Evolutionary conservation across 1,140 invertebrate species (phyloP).

Genomic region (Sminthurinus signatus): DNA sequence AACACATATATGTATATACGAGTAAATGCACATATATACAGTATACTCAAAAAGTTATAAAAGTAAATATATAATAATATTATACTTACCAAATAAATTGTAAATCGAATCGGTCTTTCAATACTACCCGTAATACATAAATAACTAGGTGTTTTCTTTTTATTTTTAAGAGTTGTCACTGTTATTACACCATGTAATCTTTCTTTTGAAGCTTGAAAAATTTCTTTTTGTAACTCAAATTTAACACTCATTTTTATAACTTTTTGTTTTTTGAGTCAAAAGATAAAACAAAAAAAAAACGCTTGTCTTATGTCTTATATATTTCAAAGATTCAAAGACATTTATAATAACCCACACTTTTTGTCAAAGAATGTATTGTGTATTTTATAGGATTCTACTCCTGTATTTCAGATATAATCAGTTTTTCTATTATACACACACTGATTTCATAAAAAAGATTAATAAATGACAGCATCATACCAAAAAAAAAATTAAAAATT

Average conservation of each 20-base stretch:
- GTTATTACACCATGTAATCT: constrained; percentile 70
- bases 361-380: too few relatives aligned
- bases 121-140: constrained; percentile 67
- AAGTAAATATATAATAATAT: constrained; percentile 32
- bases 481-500: too few relatives aligned
- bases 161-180: constrained; percentile 66
- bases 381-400: too few relatives aligned
- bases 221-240: constrained; percentile 66
- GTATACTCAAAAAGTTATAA: constrained; percentile 61
- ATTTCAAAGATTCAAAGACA: too few relatives aligned
- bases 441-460: too few relatives aligned
- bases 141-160: constrained; percentile 67
- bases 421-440: too few relatives aligned
- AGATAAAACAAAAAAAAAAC: too few relatives aligned
- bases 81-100: constrained; percentile 57
- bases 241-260: constrained; percentile 42
- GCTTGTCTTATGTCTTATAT: too few relatives aligned
- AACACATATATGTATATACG: not conserved
- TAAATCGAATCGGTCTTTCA: constrained; percentile 61
- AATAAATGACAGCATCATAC: too few relatives aligned
- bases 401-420: too few relatives aligned
- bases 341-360: too few relatives aligned
- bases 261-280: not conserved
- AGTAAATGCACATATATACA: not conserved
- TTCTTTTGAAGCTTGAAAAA: constrained; percentile 72